Evolutionary conservation across 2,113 vertebrate species (phyloP).

Genomic region (Mobula birostris): DNA sequence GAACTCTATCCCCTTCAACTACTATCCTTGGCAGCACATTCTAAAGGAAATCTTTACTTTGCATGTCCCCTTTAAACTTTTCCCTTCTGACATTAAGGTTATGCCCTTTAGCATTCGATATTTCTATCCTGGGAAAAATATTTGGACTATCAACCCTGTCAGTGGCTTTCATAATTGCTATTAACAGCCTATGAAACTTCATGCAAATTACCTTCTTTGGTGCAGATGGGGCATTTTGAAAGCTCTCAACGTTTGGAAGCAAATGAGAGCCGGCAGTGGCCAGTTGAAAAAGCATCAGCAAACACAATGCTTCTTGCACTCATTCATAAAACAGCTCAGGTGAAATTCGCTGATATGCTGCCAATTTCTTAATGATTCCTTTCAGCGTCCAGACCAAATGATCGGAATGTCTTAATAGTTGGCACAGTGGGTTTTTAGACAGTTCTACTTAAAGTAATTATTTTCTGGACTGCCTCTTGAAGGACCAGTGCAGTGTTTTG

Average conservation of each 20-base stretch:
- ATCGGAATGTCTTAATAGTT: background rate
- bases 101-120: no score
- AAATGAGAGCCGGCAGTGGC: background rate
- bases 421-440: background rate
- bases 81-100: no score
- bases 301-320: background rate
- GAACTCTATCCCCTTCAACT: no score
- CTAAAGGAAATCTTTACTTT: no score
- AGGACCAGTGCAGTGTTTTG: background rate
- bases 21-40: no score
- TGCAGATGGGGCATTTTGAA: background rate
- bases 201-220: background rate
- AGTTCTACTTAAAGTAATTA: no score
- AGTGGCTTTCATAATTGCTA: no score
- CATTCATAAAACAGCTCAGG: background rate
- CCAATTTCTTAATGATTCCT: background rate
- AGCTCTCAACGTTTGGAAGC: background rate
- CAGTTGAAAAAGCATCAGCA: background rate
- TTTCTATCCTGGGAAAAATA: no score
- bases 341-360: background rate
- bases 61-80: no score
- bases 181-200: background rate
- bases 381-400: background rate
- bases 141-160: no score
- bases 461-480: background rate